Base-by-base conservation (phyloP, 2,888 invertebrate species). In the Hemithea aestivaria region DNA sequence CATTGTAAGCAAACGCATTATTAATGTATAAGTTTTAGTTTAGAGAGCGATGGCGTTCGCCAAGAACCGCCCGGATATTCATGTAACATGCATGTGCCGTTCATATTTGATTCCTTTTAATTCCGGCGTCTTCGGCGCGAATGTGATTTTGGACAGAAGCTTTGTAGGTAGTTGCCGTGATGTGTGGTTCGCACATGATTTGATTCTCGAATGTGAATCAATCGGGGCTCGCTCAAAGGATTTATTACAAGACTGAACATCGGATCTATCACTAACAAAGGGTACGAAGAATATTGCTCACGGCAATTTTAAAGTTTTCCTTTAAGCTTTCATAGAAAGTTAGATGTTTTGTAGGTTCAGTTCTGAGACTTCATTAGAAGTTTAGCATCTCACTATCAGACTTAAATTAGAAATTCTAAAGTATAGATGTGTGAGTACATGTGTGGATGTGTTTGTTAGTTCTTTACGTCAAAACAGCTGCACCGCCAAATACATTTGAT, bases 11-110 rank as follows among this genome's bases (percentile, higher is more conserved):
- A 85, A 82, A 74, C 69, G 73, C 75, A 85, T 87, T 87, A 85
- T 80, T 84, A 85, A 87, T 85, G 85, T 80, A 85, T 75, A 81
- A 79, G 77, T 81, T 85, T 84, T 83, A 85, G 85, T 83, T 83
- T 73, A 73, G 76, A 73, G 75, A 77, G 78, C 69, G 69, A 66
- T 61, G 74, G 73, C 71, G 75, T 73, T 73, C 71, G 73, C 67
- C 69, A 41, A 39, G 47, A 37, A 35, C 64, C 67, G 68, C 73
- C 70, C 79, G 68, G 71, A 72, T 73, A 68, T 76, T 81, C 83
- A 84, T 84, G 72, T 72, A 80, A 79, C 79, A 81, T 85, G 82
- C 73, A 84, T 73, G 71, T 59, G 64, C 66, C 71, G 75, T 87
- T 76, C 81, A 87, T 85, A 83, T 81, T 85, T 84, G 77, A 85